Base-by-base conservation (phyloP, 2,888 invertebrate genomes). In the Ormyrus thymus region DNA sequence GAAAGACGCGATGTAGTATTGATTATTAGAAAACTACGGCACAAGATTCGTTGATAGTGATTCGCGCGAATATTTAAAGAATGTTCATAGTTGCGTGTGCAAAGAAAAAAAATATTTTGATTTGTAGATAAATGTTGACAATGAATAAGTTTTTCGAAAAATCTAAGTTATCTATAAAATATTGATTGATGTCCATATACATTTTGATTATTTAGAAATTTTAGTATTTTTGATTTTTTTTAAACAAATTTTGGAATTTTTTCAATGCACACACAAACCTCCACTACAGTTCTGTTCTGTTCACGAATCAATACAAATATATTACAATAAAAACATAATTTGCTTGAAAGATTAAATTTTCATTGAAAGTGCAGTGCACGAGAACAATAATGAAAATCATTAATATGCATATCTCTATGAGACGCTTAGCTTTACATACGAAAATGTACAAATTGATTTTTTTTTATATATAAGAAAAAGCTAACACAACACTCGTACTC, bases 1-100 rank as follows among this genome's bases (percentile, higher is more conserved):
- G 45, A 59, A 13, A 62, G 50, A 50, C n/a, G 29, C 59, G 58
- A 51, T 58, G 11, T n/a, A 62, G 15, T 61, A 29, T 13, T 48
- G 13, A 50, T n/a, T 46, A 50, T 65, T 45, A 66, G 29, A 65
- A 77, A 61, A 73, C 13, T 73, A 77, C 64, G 59, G 66, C 66
- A 77, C 65, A 15, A 15, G 48, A 13, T 9, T 6, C 64, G 15
- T 29, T 56, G 53, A 59, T 46, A 53, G 51, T 56, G 58, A 53
- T 71, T 53, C 29, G 15, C 71, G 51, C 50, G 6, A 62, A 56
- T 48, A 53, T 13, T 10, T 61, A 45, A 59, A 69, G 69, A 55
- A 61, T 9, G 10, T 11, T 62, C 45, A 1, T 43, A 2, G 10
- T 6, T 50, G 50, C 51, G 6, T 64, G 46, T n/a, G 53, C 65